phyloP scores from a whole-genome alignment of 2,113 vertebrate genomes.

The Bufo gargarizans region DNA sequence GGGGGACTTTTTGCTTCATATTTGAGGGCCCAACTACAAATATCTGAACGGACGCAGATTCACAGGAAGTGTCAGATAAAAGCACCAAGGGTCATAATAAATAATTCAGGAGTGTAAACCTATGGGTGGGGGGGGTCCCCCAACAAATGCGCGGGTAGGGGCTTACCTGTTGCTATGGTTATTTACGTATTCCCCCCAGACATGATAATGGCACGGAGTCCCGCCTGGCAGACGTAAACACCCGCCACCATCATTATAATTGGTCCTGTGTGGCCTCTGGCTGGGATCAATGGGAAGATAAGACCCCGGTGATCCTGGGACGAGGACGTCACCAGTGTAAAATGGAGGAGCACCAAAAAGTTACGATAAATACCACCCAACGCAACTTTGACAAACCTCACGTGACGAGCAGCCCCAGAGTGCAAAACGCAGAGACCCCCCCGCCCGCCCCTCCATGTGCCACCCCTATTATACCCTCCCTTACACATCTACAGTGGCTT shows the following conservation, averaged over 20 bases:
- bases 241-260: too few relatives aligned
- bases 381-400: background rate
- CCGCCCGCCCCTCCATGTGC: background rate
- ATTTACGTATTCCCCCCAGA: too few relatives aligned
- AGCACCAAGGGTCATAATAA: too few relatives aligned
- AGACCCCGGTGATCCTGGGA: background rate
- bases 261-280: too few relatives aligned
- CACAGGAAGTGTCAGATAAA: too few relatives aligned
- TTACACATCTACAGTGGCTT: background rate
- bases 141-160: background rate
- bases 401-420: background rate
- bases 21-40: too few relatives aligned
- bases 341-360: constrained; percentile 13
- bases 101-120: too few relatives aligned
- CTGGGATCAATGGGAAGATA: background rate
- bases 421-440: background rate
- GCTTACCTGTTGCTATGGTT: background rate
- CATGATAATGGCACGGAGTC: background rate
- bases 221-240: too few relatives aligned
- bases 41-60: too few relatives aligned
- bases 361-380: constrained; percentile 10
- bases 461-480: background rate
- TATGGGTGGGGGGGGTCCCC: too few relatives aligned
- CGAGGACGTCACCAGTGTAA: background rate
- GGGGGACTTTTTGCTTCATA: too few relatives aligned